Percentiles rank a stretch among this genome's conserved stretches.
Evolutionary conservation across 2,888 invertebrate genomes (phyloP).

Genomic region (Agriopis marginaria): DNA sequence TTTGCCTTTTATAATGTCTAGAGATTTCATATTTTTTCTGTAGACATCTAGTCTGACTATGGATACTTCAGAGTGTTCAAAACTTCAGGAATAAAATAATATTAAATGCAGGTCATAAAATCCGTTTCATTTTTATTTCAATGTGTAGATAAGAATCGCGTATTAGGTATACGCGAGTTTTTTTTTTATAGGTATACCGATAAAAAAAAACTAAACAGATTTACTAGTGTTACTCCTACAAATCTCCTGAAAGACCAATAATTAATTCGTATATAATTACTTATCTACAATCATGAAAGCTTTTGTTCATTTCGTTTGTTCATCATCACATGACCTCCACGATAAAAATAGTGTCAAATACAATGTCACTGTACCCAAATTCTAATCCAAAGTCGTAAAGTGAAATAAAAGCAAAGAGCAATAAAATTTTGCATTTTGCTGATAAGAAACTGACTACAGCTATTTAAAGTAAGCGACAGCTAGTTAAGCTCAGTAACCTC

Average conservation of each 20-base stretch:
- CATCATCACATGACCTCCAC: constrained; percentile 3
- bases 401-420: constrained; percentile 12
- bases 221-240: too few relatives aligned
- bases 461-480: constrained; percentile 8
- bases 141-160: too few relatives aligned
- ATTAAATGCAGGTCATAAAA: too few relatives aligned
- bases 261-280: background rate
- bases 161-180: too few relatives aligned
- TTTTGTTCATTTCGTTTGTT: background rate
- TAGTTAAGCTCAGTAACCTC: constrained; percentile 46
- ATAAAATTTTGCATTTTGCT: constrained; percentile 19
- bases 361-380: constrained; percentile 1
- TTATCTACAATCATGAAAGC: background rate
- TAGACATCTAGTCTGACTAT: too few relatives aligned
- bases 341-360: constrained; percentile 1
- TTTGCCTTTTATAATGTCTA: too few relatives aligned
- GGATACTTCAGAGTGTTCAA: too few relatives aligned
- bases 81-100: too few relatives aligned
- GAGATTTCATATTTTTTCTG: too few relatives aligned
- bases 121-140: too few relatives aligned
- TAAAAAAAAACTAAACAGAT: too few relatives aligned
- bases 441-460: constrained; percentile 15
- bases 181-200: too few relatives aligned
- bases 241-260: background rate
- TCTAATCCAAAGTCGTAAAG: constrained; percentile 6